These are phyloP conservation scores for Discoglossus pictus DNA, from an alignment of 2,797 vertebrate genomes.

Conservation along the genomic window DNA sequence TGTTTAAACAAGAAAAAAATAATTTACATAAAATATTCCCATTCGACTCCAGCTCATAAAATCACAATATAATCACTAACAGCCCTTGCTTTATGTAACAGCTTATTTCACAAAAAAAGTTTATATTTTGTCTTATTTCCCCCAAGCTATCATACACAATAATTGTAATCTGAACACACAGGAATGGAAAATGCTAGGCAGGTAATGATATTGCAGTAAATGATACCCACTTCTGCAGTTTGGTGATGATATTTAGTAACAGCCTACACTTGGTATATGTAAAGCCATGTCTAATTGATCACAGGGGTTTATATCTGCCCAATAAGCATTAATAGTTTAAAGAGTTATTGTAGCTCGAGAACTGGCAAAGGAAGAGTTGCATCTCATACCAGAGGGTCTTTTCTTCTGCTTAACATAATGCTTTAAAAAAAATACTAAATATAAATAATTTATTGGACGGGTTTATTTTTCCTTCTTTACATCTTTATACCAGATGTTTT, in stretches of 20 bases:
- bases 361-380: too few relatives aligned
- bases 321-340: background rate
- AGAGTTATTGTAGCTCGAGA: background rate
- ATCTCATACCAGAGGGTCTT: too few relatives aligned
- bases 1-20: conserved; percentile 50
- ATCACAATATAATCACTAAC: conserved; percentile 39
- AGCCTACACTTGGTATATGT: background rate
- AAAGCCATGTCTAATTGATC: conserved; percentile 18
- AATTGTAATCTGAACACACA: conserved; percentile 21
- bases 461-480: too few relatives aligned
- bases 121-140: conserved; percentile 30
- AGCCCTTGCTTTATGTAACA: conserved; percentile 14
- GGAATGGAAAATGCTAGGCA: background rate
- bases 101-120: conserved; percentile 22
- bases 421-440: too few relatives aligned
- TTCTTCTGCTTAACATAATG: too few relatives aligned
- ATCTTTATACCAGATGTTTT: too few relatives aligned
- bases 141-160: conserved; percentile 38
- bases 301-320: background rate
- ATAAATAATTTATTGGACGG: too few relatives aligned
- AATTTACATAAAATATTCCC: conserved; percentile 48
- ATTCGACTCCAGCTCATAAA: conserved; percentile 43
- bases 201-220: conserved; percentile 24
- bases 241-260: conserved; percentile 12
- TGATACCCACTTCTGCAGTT: conserved; percentile 11